Base-by-base conservation (phyloP, 2,888 invertebrate species). In the Rhopalosiphum nymphaeae region DNA sequence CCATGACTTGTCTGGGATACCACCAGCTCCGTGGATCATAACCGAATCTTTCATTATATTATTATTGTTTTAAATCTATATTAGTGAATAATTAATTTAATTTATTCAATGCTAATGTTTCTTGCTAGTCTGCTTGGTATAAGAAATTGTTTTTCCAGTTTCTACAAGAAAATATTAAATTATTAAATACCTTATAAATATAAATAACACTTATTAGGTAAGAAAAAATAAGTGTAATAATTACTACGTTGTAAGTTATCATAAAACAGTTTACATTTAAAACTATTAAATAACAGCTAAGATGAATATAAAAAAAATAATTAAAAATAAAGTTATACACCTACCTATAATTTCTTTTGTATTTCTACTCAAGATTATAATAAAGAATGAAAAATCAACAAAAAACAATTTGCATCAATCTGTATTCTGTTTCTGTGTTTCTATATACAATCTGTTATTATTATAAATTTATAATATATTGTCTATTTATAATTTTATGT, bases 1-100 rank as follows among this genome's bases (percentile, higher is more conserved):
- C 98, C 98, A 98, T 95, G 98, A 97, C 96, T 98, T 98, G 95
- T 98, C 98, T 2, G 98, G 98, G 95, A 98, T 98, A 84, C 98
- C 98, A 85, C 94, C 92, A 56, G 94, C 91, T 67, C 94, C 94
- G 11, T 94, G 94, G 9, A 94, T 42, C 95, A 95, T 94, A 36
- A 92, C 36, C 88, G 92, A 93, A 91, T 91, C 88, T 5, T 91
- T 88, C 89, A 94, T 94, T 61, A 49, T 44, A 78, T 93, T 44
- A 78, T 89, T 78, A 78, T 78, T 21, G 16, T 36, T 21, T 78
- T 36, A 78, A 78, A 78, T 21, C 9, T 78, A 36, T 26, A 78
- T 36, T 36, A 78, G 5, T 36, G 2, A 78, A 36, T 36, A 21
- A 36, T 21, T 78, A 36, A 36, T 36, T 78, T 7, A 78, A 61